phyloP scores from a whole-genome alignment of 1,140 invertebrate species.

The Notospermus geniculatus region DNA sequence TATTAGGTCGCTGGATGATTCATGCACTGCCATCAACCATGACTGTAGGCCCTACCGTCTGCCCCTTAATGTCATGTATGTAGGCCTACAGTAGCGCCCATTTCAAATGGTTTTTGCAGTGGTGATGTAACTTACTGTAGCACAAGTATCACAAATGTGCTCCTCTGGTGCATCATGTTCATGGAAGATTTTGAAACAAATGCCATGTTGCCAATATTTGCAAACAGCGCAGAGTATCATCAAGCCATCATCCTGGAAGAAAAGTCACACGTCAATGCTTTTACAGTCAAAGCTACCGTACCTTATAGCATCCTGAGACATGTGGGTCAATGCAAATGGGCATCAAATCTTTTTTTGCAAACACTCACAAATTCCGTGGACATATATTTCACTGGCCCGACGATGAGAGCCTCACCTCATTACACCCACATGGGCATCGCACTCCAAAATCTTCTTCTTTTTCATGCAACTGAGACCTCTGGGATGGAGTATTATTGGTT shows the following conservation, averaged over 20 bases:
- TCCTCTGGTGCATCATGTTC: constrained; percentile 42
- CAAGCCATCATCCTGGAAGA: constrained; percentile 51
- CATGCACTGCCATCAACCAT: too few relatives aligned
- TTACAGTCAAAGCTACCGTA: too few relatives aligned
- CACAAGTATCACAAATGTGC: constrained; percentile 52
- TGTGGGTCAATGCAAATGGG: too few relatives aligned
- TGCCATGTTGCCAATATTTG: constrained; percentile 53
- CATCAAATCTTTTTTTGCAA: too few relatives aligned
- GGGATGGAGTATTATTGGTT: constrained; percentile 16
- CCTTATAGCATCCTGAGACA: too few relatives aligned
- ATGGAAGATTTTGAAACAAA: constrained; percentile 46
- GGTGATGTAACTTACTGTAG: constrained; percentile 31
- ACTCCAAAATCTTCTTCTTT: constrained; percentile 37
- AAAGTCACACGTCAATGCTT: constrained; percentile 8
- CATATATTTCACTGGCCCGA: too few relatives aligned
- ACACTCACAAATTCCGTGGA: too few relatives aligned
- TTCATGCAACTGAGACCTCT: constrained; percentile 24
- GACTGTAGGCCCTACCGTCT: too few relatives aligned
- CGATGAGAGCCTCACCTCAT: constrained; percentile 37
- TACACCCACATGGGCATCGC: constrained; percentile 50
- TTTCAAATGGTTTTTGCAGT: too few relatives aligned
- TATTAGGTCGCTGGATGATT: too few relatives aligned
- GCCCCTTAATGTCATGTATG: too few relatives aligned
- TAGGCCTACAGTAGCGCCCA: too few relatives aligned
- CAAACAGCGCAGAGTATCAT: constrained; percentile 53